Base-by-base conservation (phyloP, 2,888 invertebrate species). In the Dolomedes plantarius region DNA sequence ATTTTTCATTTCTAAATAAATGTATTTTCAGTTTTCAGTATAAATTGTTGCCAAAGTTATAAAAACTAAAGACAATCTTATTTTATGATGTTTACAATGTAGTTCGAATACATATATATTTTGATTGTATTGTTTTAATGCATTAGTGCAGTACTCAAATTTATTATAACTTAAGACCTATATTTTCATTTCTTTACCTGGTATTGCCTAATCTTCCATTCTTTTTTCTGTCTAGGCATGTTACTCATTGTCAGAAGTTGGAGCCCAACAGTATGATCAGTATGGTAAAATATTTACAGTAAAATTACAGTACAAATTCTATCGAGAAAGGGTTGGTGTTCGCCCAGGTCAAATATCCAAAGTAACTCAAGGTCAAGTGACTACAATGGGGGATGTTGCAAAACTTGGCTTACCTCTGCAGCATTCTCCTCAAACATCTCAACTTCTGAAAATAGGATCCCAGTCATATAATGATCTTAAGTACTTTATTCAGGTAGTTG, bases 211-310 rank as follows among this genome's bases (percentile, higher is more conserved):
- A n/a, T n/a, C n/a, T n/a, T n/a, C n/a, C n/a, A n/a, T n/a, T n/a
- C n/a, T n/a, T n/a, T n/a, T n/a, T 41, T 31, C 67, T 65, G 41
- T 76, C 88, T 96, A 98, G 91, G 95, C 98, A 0, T 98, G 97
- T 91, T 98, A 98, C 92, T 97, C 97, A 0, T 95, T 98, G 67
- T 98, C 98, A 2, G 98, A 97, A 87, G 95, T 97, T 69, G 91
- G 92, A 72, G 96, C 98, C 41, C 99, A 99, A 92, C 99, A 99
- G 91, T 99, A 97, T 91, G 99, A 99, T 92, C 97, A 98, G 91
- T 99, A 96, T 91, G 99, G 99, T 36, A 99, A 99, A 93, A 98
- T 99, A 90, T 99, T 99, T 93, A 99, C 99, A 0, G 94, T 99
- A 80, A 99, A 98, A 91, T 92, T 98, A 89, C 99, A 99, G 92